Conservation (phyloP, 1,140 invertebrate genomes). For the Aplysia californica region DNA sequence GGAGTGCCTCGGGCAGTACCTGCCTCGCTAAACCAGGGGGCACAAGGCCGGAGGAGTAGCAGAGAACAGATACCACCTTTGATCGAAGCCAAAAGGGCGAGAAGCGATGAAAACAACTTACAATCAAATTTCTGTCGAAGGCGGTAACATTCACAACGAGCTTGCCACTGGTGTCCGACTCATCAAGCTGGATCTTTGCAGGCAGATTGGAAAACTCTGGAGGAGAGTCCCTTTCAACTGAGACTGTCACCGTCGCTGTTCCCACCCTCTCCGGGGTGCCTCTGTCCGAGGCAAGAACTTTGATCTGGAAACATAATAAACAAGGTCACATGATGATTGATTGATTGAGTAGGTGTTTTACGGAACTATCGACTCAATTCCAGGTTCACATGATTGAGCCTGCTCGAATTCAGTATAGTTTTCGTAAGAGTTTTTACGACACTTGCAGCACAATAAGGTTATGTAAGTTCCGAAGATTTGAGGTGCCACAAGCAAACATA, state of each 20-base stretch:
- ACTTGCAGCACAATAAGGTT: too few species aligned
- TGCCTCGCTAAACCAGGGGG: too few species aligned
- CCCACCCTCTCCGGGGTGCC: background rate
- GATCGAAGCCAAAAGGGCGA: too few species aligned
- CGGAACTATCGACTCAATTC: too few species aligned
- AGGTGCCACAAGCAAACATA: too few species aligned
- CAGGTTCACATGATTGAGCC: background rate
- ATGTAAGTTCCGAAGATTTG: too few species aligned
- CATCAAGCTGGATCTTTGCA: background rate
- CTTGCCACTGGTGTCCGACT: background rate
- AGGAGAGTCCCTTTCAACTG: background rate
- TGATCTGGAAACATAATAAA: conserved; percentile 7
- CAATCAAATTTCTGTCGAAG: background rate
- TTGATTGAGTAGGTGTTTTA: too few species aligned
- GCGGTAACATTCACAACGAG: conserved; percentile 12
- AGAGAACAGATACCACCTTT: too few species aligned
- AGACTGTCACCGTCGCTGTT: background rate
- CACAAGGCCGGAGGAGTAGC: too few species aligned
- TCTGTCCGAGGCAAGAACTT: background rate
- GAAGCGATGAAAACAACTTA: conserved; percentile 11
- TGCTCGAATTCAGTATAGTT: background rate
- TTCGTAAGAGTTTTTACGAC: too few species aligned
- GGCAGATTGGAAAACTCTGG: conserved; percentile 6
- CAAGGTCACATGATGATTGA: background rate
- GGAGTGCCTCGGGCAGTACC: too few species aligned